phyloP scores from a whole-genome alignment of 1,140 invertebrate genomes.

The Caenorhabditis tropicalis region DNA sequence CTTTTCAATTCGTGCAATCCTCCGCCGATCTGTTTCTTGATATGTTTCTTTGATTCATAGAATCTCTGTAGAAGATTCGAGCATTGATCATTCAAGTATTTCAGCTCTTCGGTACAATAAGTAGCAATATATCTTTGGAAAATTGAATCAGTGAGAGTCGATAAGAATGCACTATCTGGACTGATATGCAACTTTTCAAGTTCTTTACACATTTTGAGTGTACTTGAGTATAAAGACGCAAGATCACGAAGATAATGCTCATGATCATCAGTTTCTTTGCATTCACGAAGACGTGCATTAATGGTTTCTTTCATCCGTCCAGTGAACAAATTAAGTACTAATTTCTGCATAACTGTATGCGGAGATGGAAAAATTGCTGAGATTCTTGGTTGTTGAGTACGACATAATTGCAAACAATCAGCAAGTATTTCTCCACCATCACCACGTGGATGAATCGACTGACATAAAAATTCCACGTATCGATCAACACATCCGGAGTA shows the following conservation, averaged over 20 bases:
- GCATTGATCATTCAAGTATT: slow-evolving; percentile 81
- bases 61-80: slow-evolving; percentile 82
- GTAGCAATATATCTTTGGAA: slow-evolving; percentile 74
- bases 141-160: slow-evolving; percentile 83
- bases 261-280: slow-evolving; percentile 76
- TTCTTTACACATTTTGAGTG: slow-evolving; percentile 50
- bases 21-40: slow-evolving; percentile 84
- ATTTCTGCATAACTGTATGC: slow-evolving; percentile 52
- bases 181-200: slow-evolving; percentile 43
- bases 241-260: slow-evolving; percentile 88
- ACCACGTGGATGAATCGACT: slow-evolving; percentile 33
- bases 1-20: slow-evolving; percentile 87
- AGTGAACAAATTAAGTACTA: slow-evolving; percentile 51
- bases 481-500: slow-evolving; percentile 51
- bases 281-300: slow-evolving; percentile 79
- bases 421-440: slow-evolving; percentile 86
- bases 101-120: slow-evolving; percentile 77
- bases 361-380: slow-evolving; percentile 50
- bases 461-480: slow-evolving; percentile 45
- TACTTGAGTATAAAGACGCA: slow-evolving; percentile 83
- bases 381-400: slow-evolving; percentile 66
- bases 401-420: slow-evolving; percentile 87
- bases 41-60: slow-evolving; percentile 91
- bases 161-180: slow-evolving; percentile 80
- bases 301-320: slow-evolving; percentile 46